Conservation (phyloP, 2,797 vertebrate genomes). For the Triplophysa bombifrons region DNA sequence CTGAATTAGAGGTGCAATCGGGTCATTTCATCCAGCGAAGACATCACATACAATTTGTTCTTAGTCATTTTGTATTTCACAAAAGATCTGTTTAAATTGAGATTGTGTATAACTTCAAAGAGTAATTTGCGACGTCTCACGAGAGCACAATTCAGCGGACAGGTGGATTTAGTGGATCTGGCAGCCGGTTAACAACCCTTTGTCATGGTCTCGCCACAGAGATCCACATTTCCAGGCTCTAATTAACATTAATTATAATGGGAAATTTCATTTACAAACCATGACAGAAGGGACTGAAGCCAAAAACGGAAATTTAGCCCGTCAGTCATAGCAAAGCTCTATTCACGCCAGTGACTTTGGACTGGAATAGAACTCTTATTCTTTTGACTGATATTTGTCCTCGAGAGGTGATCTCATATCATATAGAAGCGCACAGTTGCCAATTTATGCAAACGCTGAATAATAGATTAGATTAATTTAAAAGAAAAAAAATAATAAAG, state of each 20-base stretch:
- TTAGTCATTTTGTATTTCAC: conserved; percentile 21
- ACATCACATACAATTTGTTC: conserved; percentile 38
- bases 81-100: conserved; percentile 34
- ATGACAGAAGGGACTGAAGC: conserved; percentile 65
- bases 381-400: background rate
- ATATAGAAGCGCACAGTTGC: background rate
- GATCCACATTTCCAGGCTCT: conserved; percentile 80
- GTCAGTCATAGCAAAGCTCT: conserved; percentile 62
- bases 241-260: conserved; percentile 82
- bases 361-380: conserved; percentile 11
- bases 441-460: conserved; percentile 32
- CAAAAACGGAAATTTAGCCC: conserved; percentile 59
- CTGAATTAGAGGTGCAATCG: conserved; percentile 3
- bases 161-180: conserved; percentile 82
- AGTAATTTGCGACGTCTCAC: conserved; percentile 68
- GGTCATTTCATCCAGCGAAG: conserved; percentile 18
- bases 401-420: background rate
- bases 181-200: conserved; percentile 84
- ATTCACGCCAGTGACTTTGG: conserved; percentile 46
- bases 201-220: conserved; percentile 79
- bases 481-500: background rate
- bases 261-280: conserved; percentile 75
- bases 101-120: conserved; percentile 46
- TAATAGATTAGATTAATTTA: no score
- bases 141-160: conserved; percentile 65